Percentiles rank a stretch among this genome's conserved stretches.
phyloP scores from a whole-genome alignment of 2,113 vertebrate species.

The Corapipo altera region DNA sequence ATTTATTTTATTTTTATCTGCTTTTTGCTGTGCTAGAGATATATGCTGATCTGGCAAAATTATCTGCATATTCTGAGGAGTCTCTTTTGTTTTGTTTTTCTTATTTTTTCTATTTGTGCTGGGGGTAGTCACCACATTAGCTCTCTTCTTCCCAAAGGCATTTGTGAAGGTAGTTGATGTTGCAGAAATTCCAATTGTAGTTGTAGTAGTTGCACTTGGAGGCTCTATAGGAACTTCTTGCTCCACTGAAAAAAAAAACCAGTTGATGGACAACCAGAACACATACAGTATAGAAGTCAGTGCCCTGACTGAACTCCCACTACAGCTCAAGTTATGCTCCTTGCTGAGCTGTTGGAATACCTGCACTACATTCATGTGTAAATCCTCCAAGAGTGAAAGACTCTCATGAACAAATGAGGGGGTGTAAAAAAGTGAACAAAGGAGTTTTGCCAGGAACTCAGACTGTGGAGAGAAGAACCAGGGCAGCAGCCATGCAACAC shows the following conservation, averaged over 20 bases:
- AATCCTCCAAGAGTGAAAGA: background rate
- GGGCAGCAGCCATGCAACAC: background rate
- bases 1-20: conserved; percentile 97
- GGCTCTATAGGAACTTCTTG: conserved; percentile 95
- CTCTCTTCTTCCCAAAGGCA: conserved; percentile 94
- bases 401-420: background rate
- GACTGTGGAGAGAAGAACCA: background rate
- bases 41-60: conserved; percentile 94
- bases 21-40: conserved; percentile 93
- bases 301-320: background rate
- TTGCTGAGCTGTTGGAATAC: background rate
- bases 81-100: conserved; percentile 98
- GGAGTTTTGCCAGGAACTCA: background rate
- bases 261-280: background rate
- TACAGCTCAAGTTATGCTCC: background rate
- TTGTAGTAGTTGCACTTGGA: conserved; percentile 97
- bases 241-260: conserved; percentile 75
- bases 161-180: conserved; percentile 96
- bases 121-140: conserved; percentile 90
- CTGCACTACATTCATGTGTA: background rate
- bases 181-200: conserved; percentile 97
- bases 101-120: conserved; percentile 96
- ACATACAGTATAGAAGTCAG: background rate
- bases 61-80: conserved; percentile 88
- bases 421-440: background rate